Conservation (phyloP, 1,140 invertebrate genomes). For the Drosophila nigromelanica region DNA sequence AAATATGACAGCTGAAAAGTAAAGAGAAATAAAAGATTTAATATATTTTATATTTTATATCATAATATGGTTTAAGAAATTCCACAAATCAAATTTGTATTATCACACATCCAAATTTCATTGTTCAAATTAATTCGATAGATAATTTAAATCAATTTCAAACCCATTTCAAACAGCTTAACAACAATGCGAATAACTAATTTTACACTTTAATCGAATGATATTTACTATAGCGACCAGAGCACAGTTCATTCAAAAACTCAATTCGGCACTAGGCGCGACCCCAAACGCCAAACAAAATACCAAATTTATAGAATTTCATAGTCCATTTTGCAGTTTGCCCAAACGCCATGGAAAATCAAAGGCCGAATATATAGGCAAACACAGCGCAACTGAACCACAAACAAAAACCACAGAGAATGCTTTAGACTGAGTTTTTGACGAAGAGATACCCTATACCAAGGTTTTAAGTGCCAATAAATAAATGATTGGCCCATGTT, state of each 20-base stretch:
- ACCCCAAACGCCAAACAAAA: constrained; percentile 66
- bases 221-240: constrained; percentile 44
- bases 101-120: no score
- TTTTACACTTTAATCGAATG: constrained; percentile 53
- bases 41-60: no score
- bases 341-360: constrained; percentile 18
- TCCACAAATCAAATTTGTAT: no score
- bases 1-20: constrained; percentile 8
- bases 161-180: constrained; percentile 37
- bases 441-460: not conserved
- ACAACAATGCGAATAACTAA: constrained; percentile 39
- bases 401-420: not conserved
- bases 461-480: not conserved
- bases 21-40: not conserved
- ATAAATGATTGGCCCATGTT: no score
- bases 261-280: constrained; percentile 70
- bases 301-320: constrained; percentile 78
- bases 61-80: no score
- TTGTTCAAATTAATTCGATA: no score
- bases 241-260: constrained; percentile 41
- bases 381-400: constrained; percentile 43
- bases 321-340: constrained; percentile 46
- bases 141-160: not conserved
- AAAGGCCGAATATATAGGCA: constrained; percentile 16
- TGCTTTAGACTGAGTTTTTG: not conserved